Conservation (phyloP, 2,888 invertebrate genomes). For the Ichneumoninae sp. region DNA sequence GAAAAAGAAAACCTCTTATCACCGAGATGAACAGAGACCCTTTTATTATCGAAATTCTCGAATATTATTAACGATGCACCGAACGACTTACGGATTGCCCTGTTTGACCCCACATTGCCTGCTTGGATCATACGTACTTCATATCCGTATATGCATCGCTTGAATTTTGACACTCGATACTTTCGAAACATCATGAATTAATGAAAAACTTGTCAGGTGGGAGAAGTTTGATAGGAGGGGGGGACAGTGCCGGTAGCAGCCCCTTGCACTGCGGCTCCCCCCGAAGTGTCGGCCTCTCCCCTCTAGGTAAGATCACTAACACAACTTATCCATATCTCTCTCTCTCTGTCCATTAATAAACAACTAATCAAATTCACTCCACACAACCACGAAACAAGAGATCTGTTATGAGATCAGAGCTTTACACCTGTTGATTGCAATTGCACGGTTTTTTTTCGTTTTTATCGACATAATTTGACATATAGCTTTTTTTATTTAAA, state of each 20-base stretch:
- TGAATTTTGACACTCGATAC: slow-evolving; percentile 47
- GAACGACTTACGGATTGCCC: slow-evolving; percentile 42
- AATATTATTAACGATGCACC: slow-evolving; percentile 48
- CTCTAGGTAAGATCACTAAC: slow-evolving; percentile 84
- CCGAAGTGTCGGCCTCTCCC: slow-evolving; percentile 86
- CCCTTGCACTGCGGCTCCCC: slow-evolving; percentile 86
- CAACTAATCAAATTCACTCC: slow-evolving; percentile 36
- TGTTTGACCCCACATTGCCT: slow-evolving; percentile 49
- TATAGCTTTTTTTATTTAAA: slow-evolving; percentile 14
- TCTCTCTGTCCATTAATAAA: slow-evolving; percentile 32
- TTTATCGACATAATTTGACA: slow-evolving; percentile 26
- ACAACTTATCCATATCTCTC: slow-evolving; percentile 59
- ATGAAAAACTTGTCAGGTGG: slow-evolving; percentile 81
- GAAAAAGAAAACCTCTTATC: slow-evolving; percentile 19
- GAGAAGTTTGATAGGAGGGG: slow-evolving; percentile 82
- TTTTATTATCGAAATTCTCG: slow-evolving; percentile 25
- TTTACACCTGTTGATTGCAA: slow-evolving; percentile 38
- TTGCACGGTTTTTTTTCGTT: slow-evolving; percentile 51
- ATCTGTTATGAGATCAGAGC: not conserved
- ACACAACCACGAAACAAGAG: slow-evolving; percentile 42
- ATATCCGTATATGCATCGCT: slow-evolving; percentile 31
- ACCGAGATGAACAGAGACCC: slow-evolving; percentile 41
- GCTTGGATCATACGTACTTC: slow-evolving; percentile 48
- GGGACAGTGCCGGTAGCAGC: slow-evolving; percentile 86
- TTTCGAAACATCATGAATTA: slow-evolving; percentile 69